These are phyloP conservation scores for Onychorhynchus coronatus DNA, from an alignment of 2,113 vertebrate species.

Conservation along the genomic window DNA sequence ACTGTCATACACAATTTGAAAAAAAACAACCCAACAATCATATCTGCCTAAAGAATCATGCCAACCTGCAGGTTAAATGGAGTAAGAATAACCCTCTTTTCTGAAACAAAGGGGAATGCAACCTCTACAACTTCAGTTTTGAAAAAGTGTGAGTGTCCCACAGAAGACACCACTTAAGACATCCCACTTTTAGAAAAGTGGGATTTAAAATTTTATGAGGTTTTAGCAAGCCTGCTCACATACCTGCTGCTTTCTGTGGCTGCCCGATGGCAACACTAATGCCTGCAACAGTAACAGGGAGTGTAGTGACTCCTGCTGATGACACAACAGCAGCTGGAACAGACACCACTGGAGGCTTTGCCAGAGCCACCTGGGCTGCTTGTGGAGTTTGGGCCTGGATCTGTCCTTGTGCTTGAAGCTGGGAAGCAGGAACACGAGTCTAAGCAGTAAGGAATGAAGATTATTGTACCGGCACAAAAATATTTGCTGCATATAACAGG, in stretches of 20 bases:
- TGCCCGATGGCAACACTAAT: conserved; percentile 87
- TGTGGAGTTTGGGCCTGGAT: conserved; percentile 81
- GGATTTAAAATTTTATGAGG: neutral
- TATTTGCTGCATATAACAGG: neutral
- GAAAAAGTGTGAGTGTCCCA: neutral
- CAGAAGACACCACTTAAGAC: neutral
- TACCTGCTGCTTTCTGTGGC: conserved; percentile 82
- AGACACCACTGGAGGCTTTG: conserved; percentile 87
- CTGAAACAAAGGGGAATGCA: neutral
- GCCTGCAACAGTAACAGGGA: conserved; percentile 85
- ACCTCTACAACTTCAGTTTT: neutral
- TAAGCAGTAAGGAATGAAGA: conserved; percentile 67
- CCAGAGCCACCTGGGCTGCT: conserved; percentile 86
- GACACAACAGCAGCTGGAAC: conserved; percentile 85
- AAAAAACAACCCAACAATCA: neutral
- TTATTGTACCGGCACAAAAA: conserved; percentile 20
- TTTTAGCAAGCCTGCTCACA: neutral
- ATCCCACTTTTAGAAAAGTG: neutral
- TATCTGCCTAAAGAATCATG: neutral
- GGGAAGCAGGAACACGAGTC: conserved; percentile 76
- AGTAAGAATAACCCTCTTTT: neutral
- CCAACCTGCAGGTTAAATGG: neutral
- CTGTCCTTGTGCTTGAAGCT: conserved; percentile 82
- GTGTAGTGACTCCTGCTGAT: conserved; percentile 84
- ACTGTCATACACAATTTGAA: neutral